Evolutionary conservation across 1,140 invertebrate species (phyloP), one percentile per base, ranked within the genome.

Genomic region (Cepaea nemoralis): DNA sequence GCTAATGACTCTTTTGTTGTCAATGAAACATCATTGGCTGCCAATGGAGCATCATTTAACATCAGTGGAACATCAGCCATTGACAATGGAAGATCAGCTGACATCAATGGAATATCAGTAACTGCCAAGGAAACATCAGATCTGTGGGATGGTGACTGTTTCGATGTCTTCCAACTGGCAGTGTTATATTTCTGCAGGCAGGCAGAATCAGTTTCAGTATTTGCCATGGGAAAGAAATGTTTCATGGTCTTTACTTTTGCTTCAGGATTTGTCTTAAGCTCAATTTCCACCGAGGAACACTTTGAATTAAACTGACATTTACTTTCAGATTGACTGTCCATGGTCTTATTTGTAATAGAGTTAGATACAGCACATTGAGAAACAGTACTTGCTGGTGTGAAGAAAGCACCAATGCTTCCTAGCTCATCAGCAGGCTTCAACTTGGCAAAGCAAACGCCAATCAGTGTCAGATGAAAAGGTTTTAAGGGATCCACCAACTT

Each of bases 361-460:
- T 39, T 39, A 10, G n/a, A 3, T 40, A 5, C 69, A 40, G 10
- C 37, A 40, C 24, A 22, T 6, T 42, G 37, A 71, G 35, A 39
- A 6, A 22, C 22, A 27, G 37, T 8, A 39, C 10, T 27, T 39
- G 24, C 31, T 75, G 27, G 48, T 50, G 45, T 33, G 45, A 75
- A 35, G 50, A 31, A 50, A 5, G 40, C 24, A 19, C 69, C 24
- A 22, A 70, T 70, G 1, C 10, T 70, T 70, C 69, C 40, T 40
- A 45, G 42, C 35, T 45, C 31, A n/a, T 67, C 14, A 45, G 16
- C 35, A 79, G 48, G 71, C 19, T 85, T 82, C 31, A 88, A 70
- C 27, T 87, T 88, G 77, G 86, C 75, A 66, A 88, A 85, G 31
- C 82, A 79, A 24, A 88, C 78, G 69, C 87, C 86, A 37, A 88